Evolutionary conservation across 2,113 vertebrate genomes (phyloP), one percentile per base, ranked within the genome.

Genomic region (Lophura nycthemera): DNA sequence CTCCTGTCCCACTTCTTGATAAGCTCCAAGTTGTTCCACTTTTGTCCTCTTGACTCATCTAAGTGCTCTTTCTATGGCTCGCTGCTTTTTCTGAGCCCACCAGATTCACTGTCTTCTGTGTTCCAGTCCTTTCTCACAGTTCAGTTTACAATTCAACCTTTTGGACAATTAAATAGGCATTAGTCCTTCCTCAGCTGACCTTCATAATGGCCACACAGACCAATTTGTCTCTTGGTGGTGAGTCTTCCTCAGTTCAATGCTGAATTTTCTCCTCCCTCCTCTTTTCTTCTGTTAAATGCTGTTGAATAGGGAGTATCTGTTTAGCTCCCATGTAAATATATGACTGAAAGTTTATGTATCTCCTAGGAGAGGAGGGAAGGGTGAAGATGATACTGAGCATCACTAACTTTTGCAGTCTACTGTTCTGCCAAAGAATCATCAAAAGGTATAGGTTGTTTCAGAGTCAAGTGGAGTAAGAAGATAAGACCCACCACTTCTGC

Each of bases 341-440:
- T 7, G n/a, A 30, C 38, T 82, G 61, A 74, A 40, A 61, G 27
- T 34, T 43, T 30, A 8, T 14, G 16, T 50, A 71, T 54, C 24
- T 57, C 18, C 21, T 29, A 36, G 12, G 4, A 6, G 10, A 59
- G 22, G 57, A 22, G n/a, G 8, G n/a, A 22, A 10, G 59, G 18
- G 56, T 59, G 5, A 1, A 7, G 14, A 25, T 13, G 19, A 27
- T 56, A 7, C 13, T 0, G 0, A 81, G 6, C 19, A 32, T 66
- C 30, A 88, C 10, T 32, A 71, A 45, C 14, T 43, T 86, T 92
- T 78, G 12, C 17, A 47, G 27, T 27, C 15, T 38, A 36, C 8
- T 60, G 61, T 6, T 34, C 20, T 59, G 2, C 47, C 48, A 43
- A 29, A 24, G 7, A 83, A 29, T 21, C 56, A 64, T 9, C 34